Evolutionary conservation across 2,113 vertebrate species (phyloP).

Genomic region (Tupaia chinensis): DNA sequence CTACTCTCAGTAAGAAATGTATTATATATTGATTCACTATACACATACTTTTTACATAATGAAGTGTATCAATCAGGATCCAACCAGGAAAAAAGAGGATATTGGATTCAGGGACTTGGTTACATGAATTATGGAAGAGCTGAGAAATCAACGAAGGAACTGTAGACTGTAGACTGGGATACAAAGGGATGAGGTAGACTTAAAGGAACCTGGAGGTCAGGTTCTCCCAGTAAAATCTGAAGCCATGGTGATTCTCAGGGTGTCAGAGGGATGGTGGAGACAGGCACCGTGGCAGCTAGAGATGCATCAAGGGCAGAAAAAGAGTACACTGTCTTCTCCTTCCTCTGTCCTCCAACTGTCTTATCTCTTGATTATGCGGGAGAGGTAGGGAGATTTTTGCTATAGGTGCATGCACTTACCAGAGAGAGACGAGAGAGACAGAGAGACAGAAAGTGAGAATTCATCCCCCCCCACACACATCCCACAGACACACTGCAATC

Average conservation of each 20-base stretch:
- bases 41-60: background rate
- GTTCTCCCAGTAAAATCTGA: background rate
- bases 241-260: background rate
- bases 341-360: background rate
- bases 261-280: background rate
- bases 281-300: background rate
- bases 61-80: background rate
- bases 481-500: too few species aligned
- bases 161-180: background rate
- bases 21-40: background rate
- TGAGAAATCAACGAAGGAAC: background rate
- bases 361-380: background rate
- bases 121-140: background rate
- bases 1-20: slow-evolving; percentile 13
- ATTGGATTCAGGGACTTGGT: slow-evolving; percentile 52
- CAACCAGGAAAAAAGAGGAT: slow-evolving; percentile 20
- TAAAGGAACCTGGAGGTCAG: background rate
- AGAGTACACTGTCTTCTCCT: background rate
- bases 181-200: background rate
- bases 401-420: too few species aligned
- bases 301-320: background rate
- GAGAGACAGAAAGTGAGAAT: too few species aligned
- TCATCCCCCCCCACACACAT: too few species aligned
- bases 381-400: too few species aligned
- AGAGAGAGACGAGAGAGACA: too few species aligned